phyloP scores from a whole-genome alignment of 2,797 vertebrate species.

The Falco columbarius region DNA sequence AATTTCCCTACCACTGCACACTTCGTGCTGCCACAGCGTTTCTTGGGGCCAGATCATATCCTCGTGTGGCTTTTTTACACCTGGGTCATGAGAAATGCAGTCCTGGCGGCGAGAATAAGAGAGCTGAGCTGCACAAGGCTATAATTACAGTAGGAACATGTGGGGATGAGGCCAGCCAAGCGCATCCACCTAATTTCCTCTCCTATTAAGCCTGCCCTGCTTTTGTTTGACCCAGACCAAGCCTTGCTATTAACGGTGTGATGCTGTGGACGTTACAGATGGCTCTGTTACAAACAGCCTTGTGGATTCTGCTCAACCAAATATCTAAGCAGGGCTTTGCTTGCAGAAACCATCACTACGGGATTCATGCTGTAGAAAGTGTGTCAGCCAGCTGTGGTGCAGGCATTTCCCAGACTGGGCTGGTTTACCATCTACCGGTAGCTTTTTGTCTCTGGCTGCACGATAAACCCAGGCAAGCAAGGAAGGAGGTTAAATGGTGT shows the following conservation, averaged over 20 bases:
- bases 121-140: neutral
- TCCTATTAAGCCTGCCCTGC: conserved; percentile 47
- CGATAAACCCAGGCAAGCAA: neutral
- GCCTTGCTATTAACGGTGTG: conserved; percentile 6
- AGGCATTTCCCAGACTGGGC: neutral
- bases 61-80: neutral
- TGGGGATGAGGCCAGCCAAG: conserved; percentile 11
- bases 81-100: neutral
- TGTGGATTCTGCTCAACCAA: neutral
- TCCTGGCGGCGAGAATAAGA: neutral
- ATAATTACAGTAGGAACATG: conserved; percentile 18
- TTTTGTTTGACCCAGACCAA: conserved; percentile 58
- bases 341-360: neutral
- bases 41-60: neutral
- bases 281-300: conserved; percentile 12
- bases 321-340: conserved; percentile 7
- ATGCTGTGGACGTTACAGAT: conserved; percentile 38
- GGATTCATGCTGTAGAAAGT: neutral
- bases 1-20: neutral
- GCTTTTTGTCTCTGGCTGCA: neutral
- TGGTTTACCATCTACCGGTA: neutral
- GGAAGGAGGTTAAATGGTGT: neutral
- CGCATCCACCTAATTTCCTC: conserved; percentile 62
- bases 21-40: neutral
- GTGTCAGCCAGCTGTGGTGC: conserved; percentile 36